Percentiles rank a stretch among this genome's conserved stretches.
phyloP scores from a whole-genome alignment of 1,140 invertebrate species.

The Tenebrio molitor region DNA sequence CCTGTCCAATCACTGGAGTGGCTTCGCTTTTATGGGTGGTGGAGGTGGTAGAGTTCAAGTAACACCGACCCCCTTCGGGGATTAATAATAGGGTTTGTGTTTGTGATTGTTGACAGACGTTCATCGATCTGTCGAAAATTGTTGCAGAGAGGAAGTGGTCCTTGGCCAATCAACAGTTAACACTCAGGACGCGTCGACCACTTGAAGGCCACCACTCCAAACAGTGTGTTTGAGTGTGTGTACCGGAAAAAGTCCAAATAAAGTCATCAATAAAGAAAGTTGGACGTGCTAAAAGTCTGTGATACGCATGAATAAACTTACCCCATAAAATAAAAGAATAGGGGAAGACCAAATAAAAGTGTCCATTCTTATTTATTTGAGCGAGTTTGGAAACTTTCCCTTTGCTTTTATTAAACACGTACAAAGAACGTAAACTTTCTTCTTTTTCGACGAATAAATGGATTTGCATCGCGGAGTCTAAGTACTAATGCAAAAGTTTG shows the following conservation, averaged over 20 bases:
- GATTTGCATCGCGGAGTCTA: conserved; percentile 16
- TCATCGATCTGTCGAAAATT: conserved; percentile 16
- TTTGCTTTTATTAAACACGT: conserved; percentile 36
- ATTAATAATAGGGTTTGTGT: conserved; percentile 28
- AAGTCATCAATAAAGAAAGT: conserved; percentile 15
- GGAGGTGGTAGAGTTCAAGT: conserved; percentile 13
- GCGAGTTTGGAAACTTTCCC: conserved; percentile 14
- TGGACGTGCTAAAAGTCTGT: conserved; percentile 20
- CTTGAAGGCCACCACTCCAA: too few relatives aligned
- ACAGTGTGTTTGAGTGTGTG: background rate
- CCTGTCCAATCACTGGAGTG: conserved; percentile 21
- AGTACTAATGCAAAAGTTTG: conserved; percentile 34
- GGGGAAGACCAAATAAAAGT: conserved; percentile 35
- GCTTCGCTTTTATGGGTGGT: conserved; percentile 10
- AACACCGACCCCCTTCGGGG: conserved; percentile 6
- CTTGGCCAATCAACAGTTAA: too few relatives aligned
- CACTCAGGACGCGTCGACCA: too few relatives aligned
- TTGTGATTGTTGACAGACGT: conserved; percentile 13
- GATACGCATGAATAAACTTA: conserved; percentile 36
- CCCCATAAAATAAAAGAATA: conserved; percentile 29
- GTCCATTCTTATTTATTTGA: conserved; percentile 40
- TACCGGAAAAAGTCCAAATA: background rate
- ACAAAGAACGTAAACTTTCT: conserved; percentile 38
- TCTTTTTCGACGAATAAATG: conserved; percentile 25
- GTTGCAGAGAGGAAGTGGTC: too few relatives aligned